These are phyloP conservation scores for Oxycera nigricornis DNA, from an alignment of 2,888 invertebrate genomes.

Conservation along the genomic window DNA sequence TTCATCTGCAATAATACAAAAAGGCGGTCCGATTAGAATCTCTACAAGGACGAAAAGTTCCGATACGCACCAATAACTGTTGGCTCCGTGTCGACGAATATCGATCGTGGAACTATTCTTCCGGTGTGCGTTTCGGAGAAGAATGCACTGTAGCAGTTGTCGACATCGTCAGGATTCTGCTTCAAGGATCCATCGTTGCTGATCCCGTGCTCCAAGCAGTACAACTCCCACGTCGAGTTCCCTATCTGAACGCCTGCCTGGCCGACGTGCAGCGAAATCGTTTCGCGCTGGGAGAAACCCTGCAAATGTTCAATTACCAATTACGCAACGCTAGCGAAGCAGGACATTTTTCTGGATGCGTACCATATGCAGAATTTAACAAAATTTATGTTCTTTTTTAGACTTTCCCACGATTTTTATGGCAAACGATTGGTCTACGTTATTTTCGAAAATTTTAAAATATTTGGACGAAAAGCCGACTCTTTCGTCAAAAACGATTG, in stretches of 20 bases:
- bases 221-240: slow-evolving; percentile 80
- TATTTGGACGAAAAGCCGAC: neutral
- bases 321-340: neutral
- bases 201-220: slow-evolving; percentile 80
- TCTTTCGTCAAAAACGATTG: neutral
- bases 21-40: neutral
- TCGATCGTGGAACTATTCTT: slow-evolving; percentile 84
- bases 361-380: slow-evolving; percentile 5
- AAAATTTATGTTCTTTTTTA: neutral
- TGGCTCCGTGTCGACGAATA: slow-evolving; percentile 88
- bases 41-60: neutral
- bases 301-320: slow-evolving; percentile 27
- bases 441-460: neutral
- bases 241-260: slow-evolving; percentile 85
- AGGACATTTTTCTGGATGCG: neutral
- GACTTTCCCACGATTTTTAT: slow-evolving; percentile 1
- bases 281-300: slow-evolving; percentile 67
- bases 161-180: slow-evolving; percentile 58
- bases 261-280: slow-evolving; percentile 81
- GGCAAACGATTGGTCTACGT: neutral
- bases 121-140: slow-evolving; percentile 81
- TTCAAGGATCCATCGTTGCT: slow-evolving; percentile 75
- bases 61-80: slow-evolving; percentile 79
- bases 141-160: slow-evolving; percentile 72
- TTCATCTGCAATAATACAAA: slow-evolving; percentile 60